Percentiles rank a stretch among this genome's conserved stretches.
phyloP scores from a whole-genome alignment of 2,797 vertebrate genomes.

The Monodelphis domestica region DNA sequence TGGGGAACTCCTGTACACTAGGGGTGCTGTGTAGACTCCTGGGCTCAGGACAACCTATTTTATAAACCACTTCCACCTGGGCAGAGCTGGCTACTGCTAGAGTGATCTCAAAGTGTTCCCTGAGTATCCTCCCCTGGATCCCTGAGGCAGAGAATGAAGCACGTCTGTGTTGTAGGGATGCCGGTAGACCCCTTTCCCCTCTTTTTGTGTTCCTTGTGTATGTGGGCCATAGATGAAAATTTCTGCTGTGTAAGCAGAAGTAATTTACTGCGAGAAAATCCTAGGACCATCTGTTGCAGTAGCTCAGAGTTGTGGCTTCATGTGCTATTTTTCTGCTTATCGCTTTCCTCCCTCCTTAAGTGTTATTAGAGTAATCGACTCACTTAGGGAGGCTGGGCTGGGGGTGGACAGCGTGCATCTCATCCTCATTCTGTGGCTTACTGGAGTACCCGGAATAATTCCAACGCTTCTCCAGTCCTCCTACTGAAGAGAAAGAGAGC shows the following conservation, averaged over 20 bases:
- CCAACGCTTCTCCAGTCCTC: background rate
- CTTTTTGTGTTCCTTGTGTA: background rate
- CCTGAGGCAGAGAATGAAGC: background rate
- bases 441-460: background rate
- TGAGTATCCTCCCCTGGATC: background rate
- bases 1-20: background rate
- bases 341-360: slow-evolving; percentile 28
- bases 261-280: slow-evolving; percentile 57
- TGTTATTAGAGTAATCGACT: slow-evolving; percentile 53
- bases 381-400: background rate
- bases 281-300: slow-evolving; percentile 61
- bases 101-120: background rate
- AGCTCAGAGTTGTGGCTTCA: slow-evolving; percentile 68
- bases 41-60: background rate
- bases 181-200: background rate
- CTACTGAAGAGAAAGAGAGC: background rate
- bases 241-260: background rate
- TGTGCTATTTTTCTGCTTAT: slow-evolving; percentile 60
- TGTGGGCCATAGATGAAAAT: background rate
- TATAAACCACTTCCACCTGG: background rate
- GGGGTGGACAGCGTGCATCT: background rate
- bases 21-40: background rate
- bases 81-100: background rate
- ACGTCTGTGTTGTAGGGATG: background rate
- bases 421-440: background rate